These are phyloP conservation scores for Kradibia gibbosae DNA, from an alignment of 1,140 invertebrate genomes.

Conservation along the genomic window DNA sequence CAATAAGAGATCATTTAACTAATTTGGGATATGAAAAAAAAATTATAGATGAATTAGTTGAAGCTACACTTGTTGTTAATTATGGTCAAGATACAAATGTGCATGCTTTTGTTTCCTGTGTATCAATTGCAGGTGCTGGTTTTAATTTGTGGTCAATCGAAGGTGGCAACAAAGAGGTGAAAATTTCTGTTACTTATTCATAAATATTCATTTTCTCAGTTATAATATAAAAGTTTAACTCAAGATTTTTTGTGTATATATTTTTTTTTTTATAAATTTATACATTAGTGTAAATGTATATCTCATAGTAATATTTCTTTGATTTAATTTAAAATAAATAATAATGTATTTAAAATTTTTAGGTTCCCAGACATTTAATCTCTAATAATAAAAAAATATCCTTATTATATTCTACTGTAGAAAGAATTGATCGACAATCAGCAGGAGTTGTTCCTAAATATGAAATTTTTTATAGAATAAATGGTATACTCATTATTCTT, in stretches of 20 bases:
- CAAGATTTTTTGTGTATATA: background rate
- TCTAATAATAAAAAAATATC: slow-evolving; percentile 64
- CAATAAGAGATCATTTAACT: slow-evolving; percentile 68
- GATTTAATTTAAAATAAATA: background rate
- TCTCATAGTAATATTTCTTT: background rate
- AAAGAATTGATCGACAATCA: slow-evolving; percentile 58
- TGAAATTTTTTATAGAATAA: slow-evolving; percentile 39
- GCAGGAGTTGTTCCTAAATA: slow-evolving; percentile 36
- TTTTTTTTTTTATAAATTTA: background rate
- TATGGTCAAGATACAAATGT: slow-evolving; percentile 78
- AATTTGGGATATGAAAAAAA: slow-evolving; percentile 67
- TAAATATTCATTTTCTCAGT: background rate
- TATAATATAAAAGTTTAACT: background rate
- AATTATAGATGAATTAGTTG: slow-evolving; percentile 76
- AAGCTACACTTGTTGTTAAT: slow-evolving; percentile 75
- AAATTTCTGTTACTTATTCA: slow-evolving; percentile 46
- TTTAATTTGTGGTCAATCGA: slow-evolving; percentile 62
- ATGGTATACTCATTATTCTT: slow-evolving; percentile 19
- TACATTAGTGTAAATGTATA: background rate
- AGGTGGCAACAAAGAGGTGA: slow-evolving; percentile 77
- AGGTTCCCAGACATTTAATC: slow-evolving; percentile 66
- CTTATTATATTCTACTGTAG: slow-evolving; percentile 63
- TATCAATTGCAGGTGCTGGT: slow-evolving; percentile 75
- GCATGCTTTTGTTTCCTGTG: slow-evolving; percentile 76
- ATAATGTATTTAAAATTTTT: slow-evolving; percentile 34